These are phyloP conservation scores for Acanthosepion esculentum DNA, from an alignment of 2,888 invertebrate genomes.

Conservation along the genomic window DNA sequence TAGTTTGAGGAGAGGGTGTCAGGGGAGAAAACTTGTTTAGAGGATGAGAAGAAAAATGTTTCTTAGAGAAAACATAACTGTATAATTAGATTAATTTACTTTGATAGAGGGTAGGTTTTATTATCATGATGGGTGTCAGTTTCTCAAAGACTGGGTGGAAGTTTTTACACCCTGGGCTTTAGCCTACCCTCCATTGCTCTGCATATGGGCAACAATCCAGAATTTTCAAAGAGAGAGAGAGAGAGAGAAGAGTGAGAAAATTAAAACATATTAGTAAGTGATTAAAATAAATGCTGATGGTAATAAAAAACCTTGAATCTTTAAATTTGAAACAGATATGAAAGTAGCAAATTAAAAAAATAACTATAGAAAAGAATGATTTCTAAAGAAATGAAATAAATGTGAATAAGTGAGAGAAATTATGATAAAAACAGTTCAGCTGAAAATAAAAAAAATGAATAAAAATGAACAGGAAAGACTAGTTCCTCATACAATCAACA, in stretches of 20 bases:
- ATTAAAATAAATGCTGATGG: no score
- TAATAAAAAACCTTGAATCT: no score
- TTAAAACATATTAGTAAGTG: no score
- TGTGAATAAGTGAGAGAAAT: background rate
- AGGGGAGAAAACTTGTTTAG: background rate
- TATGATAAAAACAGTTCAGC: background rate
- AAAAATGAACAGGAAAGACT: no score
- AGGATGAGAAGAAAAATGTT: background rate
- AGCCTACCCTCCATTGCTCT: background rate
- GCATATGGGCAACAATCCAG: background rate
- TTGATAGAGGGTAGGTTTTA: background rate
- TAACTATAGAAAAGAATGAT: no score
- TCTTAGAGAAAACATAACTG: background rate
- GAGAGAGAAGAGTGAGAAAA: background rate
- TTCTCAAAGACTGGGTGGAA: background rate
- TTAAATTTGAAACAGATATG: no score
- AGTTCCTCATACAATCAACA: no score
- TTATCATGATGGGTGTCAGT: background rate
- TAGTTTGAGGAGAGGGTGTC: background rate
- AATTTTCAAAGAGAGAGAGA: background rate
- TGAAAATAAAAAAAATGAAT: background rate
- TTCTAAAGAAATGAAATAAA: background rate
- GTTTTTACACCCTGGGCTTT: background rate
- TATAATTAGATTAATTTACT: constrained; percentile 14
- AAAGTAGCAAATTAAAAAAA: no score